Percentiles rank a stretch among this genome's conserved stretches.
Conservation (phyloP, 2,888 invertebrate genomes). For the Cerceris rybyensis region DNA sequence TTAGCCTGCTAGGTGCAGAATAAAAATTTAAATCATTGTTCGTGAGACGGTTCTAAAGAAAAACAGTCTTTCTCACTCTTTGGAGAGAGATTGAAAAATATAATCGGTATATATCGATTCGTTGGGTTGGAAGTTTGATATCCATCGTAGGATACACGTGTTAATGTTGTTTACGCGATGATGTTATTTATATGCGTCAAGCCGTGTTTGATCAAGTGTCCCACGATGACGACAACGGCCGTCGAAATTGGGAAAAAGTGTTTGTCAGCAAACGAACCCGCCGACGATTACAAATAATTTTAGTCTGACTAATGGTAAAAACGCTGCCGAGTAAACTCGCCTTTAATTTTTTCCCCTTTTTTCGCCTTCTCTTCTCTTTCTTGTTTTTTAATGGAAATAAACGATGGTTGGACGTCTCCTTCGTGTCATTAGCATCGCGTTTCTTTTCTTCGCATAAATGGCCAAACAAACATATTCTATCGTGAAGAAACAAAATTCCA, state of each 20-base stretch:
- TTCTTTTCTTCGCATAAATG: no score
- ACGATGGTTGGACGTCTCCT: no score
- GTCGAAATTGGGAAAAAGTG: conserved; percentile 63
- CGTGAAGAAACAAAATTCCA: no score
- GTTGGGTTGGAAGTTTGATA: conserved; percentile 24
- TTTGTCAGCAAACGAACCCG: conserved; percentile 61
- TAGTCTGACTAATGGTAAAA: conserved; percentile 44
- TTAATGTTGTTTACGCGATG: conserved; percentile 67
- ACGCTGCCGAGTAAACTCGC: conserved; percentile 42
- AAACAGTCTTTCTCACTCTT: no score
- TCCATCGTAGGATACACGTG: conserved; percentile 42
- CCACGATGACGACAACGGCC: conserved; percentile 55
- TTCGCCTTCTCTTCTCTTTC: background rate
- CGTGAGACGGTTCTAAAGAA: no score
- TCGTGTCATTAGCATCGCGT: no score
- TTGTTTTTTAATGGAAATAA: no score
- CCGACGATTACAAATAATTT: conserved; percentile 62
- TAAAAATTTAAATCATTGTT: no score
- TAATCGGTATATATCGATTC: conserved; percentile 1
- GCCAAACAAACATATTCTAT: no score
- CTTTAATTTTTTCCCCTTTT: background rate
- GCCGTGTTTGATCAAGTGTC: conserved; percentile 71
- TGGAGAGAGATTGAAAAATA: background rate
- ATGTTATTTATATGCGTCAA: conserved; percentile 65
- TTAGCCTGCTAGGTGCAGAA: background rate